phyloP scores from a whole-genome alignment of 2,888 invertebrate species.

The Lycaena phlaeas region DNA sequence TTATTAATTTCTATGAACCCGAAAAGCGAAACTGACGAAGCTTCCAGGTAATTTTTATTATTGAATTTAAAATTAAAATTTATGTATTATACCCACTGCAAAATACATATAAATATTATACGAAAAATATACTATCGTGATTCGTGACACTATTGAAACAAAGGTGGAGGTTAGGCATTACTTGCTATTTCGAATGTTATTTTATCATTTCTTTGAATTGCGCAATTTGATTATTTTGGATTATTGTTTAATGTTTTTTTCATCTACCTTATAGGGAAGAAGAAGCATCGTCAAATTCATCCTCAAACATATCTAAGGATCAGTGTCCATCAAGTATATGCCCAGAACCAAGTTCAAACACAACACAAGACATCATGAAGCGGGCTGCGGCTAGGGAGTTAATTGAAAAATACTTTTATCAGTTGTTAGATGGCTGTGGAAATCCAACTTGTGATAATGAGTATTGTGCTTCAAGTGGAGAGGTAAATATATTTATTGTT shows the following conservation, averaged over 20 bases:
- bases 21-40: conserved; percentile 70
- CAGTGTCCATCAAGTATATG: conserved; percentile 47
- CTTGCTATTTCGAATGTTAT: conserved; percentile 42
- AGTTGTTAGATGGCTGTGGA: conserved; percentile 93
- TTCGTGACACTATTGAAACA: conserved; percentile 12
- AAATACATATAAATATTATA: conserved; percentile 16
- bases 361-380: conserved; percentile 78
- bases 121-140: not conserved
- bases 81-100: conserved; percentile 7
- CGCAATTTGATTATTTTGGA: conserved; percentile 25
- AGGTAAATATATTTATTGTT: conserved; percentile 63
- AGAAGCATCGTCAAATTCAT: conserved; percentile 64
- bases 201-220: not conserved
- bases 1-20: conserved; percentile 69
- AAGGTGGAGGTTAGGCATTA: conserved; percentile 51
- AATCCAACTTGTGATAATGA: conserved; percentile 89
- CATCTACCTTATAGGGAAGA: conserved; percentile 54
- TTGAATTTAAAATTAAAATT: not conserved
- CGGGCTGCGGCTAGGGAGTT: conserved; percentile 85
- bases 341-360: conserved; percentile 34
- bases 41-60: conserved; percentile 60
- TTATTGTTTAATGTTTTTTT: conserved; percentile 21
- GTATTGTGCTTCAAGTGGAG: conserved; percentile 91
- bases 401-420: conserved; percentile 94
- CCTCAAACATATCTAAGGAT: conserved; percentile 48